These are phyloP conservation scores for Diarsia rubi DNA, from an alignment of 2,888 invertebrate species.

Conservation along the genomic window DNA sequence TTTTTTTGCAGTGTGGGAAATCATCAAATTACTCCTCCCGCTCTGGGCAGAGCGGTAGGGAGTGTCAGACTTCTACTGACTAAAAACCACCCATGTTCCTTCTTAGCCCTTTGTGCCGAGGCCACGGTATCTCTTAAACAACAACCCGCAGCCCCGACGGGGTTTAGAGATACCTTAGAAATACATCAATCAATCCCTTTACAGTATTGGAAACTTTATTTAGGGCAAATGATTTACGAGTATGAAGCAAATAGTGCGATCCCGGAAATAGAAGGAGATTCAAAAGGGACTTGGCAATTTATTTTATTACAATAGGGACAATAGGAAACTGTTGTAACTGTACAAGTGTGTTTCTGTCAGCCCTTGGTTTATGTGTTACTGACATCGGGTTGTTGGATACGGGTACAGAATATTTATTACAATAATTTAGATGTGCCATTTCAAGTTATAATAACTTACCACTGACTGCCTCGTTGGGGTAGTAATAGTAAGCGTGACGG, in stretches of 20 bases:
- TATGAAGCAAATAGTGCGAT: conserved; percentile 3
- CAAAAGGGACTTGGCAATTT: conserved; percentile 19
- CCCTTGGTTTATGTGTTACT: conserved; percentile 14
- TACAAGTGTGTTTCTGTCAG: conserved; percentile 2
- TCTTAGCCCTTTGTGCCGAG: no score
- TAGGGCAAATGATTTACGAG: conserved; percentile 25
- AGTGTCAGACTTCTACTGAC: no score
- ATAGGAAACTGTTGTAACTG: conserved; percentile 24
- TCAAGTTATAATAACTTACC: not conserved
- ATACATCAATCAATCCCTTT: no score
- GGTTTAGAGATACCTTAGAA: not conserved
- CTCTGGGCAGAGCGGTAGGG: no score
- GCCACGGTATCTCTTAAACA: no score
- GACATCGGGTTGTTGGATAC: not conserved
- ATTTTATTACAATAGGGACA: conserved; percentile 23
- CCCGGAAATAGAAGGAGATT: conserved; percentile 20
- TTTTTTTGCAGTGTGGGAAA: no score
- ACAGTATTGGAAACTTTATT: conserved; percentile 3
- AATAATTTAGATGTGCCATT: not conserved
- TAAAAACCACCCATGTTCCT: no score
- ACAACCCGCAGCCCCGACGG: no score
- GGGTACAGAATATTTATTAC: not conserved
- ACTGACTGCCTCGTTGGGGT: no score
- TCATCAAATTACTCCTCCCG: no score
- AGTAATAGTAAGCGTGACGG: no score